These are phyloP conservation scores for Mimas tiliae DNA, from an alignment of 2,888 invertebrate species.

Conservation along the genomic window DNA sequence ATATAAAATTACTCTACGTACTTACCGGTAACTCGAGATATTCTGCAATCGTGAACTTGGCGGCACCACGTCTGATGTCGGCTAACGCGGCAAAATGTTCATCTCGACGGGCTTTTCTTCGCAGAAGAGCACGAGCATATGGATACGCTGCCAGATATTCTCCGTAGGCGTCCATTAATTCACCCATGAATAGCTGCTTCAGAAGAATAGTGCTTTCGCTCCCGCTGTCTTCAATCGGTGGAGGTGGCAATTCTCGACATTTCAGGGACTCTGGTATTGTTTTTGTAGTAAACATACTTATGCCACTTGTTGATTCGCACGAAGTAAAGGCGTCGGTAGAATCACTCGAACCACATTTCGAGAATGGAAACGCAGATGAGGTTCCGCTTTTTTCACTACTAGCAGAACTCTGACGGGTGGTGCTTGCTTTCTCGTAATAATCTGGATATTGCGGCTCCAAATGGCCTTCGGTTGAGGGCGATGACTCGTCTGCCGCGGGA, in stretches of 20 bases:
- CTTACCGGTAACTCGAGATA: constrained; percentile 89
- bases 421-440: constrained; percentile 72
- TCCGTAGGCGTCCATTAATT: constrained; percentile 87
- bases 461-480: constrained; percentile 73
- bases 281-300: constrained; percentile 71
- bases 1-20: constrained; percentile 47
- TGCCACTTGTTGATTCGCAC: constrained; percentile 78
- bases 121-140: constrained; percentile 85
- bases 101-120: constrained; percentile 86
- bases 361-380: constrained; percentile 80
- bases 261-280: constrained; percentile 68
- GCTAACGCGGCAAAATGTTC: constrained; percentile 88
- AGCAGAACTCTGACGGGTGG: constrained; percentile 75
- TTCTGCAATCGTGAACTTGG: constrained; percentile 86
- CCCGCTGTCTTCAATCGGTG: constrained; percentile 60
- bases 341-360: constrained; percentile 80
- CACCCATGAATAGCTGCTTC: constrained; percentile 86
- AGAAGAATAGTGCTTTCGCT: constrained; percentile 77
- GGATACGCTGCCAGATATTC: constrained; percentile 87
- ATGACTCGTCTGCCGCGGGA: constrained; percentile 69
- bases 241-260: constrained; percentile 70
- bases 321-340: constrained; percentile 76
- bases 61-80: constrained; percentile 87
- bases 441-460: constrained; percentile 77
- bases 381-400: constrained; percentile 78